Evolutionary conservation across 2,113 vertebrate species (phyloP).

Genomic region (Petaurus breviceps): DNA sequence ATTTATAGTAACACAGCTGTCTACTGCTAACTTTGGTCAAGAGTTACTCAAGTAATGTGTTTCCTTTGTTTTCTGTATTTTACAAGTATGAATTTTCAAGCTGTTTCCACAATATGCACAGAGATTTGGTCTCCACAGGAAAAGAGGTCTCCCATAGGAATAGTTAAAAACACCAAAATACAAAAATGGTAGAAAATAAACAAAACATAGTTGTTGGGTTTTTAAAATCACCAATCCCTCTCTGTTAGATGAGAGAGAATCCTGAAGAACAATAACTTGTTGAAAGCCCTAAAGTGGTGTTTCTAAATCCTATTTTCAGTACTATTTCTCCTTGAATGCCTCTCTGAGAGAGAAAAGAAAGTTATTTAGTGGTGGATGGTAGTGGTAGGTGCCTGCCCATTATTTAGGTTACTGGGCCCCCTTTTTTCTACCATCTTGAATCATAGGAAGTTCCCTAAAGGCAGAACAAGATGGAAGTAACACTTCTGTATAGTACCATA

Average conservation of each 20-base stretch:
- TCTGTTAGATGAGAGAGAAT: background rate
- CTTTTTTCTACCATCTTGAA: background rate
- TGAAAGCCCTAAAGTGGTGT: background rate
- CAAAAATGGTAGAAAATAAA: background rate
- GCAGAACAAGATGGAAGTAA: background rate
- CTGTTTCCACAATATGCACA: background rate
- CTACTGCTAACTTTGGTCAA: conserved; percentile 6
- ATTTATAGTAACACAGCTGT: conserved; percentile 18
- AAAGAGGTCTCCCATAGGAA: background rate
- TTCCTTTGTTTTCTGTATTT: conserved; percentile 25
- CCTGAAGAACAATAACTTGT: background rate
- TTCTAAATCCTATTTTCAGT: conserved; percentile 21
- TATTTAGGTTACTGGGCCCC: background rate
- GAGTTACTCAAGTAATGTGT: background rate
- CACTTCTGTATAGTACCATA: background rate
- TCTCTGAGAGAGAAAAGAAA: background rate
- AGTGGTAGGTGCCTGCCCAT: background rate
- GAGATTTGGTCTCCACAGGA: background rate
- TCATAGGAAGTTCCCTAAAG: background rate
- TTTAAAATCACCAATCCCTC: background rate
- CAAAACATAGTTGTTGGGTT: background rate
- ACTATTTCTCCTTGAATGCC: conserved; percentile 4
- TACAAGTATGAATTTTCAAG: background rate
- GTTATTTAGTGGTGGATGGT: background rate
- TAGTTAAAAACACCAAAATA: background rate